phyloP scores from a whole-genome alignment of 2,113 vertebrate genomes.

The Pomatorhinus ruficollis region DNA sequence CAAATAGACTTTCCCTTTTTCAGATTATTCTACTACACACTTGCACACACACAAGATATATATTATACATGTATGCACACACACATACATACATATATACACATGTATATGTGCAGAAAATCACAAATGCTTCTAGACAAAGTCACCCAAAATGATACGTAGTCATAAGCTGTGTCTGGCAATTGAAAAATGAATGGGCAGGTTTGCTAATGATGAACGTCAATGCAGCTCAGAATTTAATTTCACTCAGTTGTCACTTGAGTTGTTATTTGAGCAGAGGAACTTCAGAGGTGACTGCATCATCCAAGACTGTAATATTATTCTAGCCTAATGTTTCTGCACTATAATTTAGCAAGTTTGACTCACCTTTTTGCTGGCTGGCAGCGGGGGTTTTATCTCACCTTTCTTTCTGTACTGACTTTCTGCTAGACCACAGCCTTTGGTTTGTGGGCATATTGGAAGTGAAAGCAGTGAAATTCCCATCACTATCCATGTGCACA shows the following conservation, averaged over 20 bases:
- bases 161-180: background rate
- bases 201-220: background rate
- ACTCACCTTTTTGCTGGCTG: background rate
- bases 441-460: background rate
- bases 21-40: background rate
- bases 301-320: background rate
- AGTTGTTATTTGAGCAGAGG: background rate
- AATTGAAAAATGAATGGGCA: background rate
- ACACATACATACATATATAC: accelerated
- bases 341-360: background rate
- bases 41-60: background rate
- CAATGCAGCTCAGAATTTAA: background rate
- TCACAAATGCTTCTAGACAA: background rate
- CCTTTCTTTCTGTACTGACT: background rate
- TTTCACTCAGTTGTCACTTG: background rate
- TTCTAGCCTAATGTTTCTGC: background rate
- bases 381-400: background rate
- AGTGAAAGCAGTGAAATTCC: background rate
- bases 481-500: too few species aligned
- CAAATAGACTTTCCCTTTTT: background rate
- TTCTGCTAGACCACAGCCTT: background rate
- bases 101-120: background rate
- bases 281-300: background rate
- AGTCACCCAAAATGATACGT: background rate
- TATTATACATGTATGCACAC: background rate